Evolutionary conservation across 1,140 invertebrate species (phyloP).

Genomic region (Venturia canescens): DNA sequence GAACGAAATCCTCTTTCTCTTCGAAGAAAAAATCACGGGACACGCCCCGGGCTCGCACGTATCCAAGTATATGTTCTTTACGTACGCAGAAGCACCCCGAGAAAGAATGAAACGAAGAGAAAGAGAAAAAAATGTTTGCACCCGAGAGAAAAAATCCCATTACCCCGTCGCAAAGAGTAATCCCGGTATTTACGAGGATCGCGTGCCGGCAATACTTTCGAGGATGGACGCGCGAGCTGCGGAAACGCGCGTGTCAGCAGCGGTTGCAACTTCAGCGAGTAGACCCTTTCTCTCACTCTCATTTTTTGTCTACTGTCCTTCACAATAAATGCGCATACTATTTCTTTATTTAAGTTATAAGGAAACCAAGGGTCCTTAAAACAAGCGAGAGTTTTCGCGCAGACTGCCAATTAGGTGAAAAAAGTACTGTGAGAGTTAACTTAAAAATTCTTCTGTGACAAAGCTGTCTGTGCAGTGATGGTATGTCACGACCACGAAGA

Average conservation of each 20-base stretch:
- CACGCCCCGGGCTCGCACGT: slow-evolving; percentile 39
- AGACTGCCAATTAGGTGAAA: slow-evolving; percentile 36
- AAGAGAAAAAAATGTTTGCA: slow-evolving; percentile 8
- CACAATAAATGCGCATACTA: not conserved
- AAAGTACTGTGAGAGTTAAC: not conserved
- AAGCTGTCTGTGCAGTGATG: not conserved
- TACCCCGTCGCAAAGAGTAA: slow-evolving; percentile 33
- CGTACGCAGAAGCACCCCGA: not conserved
- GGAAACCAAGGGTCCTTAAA: not conserved
- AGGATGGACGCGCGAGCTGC: slow-evolving; percentile 17
- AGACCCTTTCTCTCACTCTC: slow-evolving; percentile 1
- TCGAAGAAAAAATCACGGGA: slow-evolving; percentile 36
- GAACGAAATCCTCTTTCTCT: not conserved
- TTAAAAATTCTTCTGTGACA: slow-evolving; percentile 18
- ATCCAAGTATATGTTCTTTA: not conserved
- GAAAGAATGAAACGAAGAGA: slow-evolving; percentile 17
- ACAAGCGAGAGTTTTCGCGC: slow-evolving; percentile 36
- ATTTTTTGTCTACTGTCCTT: not conserved
- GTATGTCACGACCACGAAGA: not conserved
- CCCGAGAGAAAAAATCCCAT: slow-evolving; percentile 37
- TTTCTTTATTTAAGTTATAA: not conserved
- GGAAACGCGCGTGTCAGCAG: slow-evolving; percentile 36
- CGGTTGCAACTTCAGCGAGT: slow-evolving; percentile 31
- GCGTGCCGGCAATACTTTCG: slow-evolving; percentile 44
- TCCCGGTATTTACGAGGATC: slow-evolving; percentile 45